phyloP scores from a whole-genome alignment of 2,797 vertebrate genomes.

The Alosa sapidissima region DNA sequence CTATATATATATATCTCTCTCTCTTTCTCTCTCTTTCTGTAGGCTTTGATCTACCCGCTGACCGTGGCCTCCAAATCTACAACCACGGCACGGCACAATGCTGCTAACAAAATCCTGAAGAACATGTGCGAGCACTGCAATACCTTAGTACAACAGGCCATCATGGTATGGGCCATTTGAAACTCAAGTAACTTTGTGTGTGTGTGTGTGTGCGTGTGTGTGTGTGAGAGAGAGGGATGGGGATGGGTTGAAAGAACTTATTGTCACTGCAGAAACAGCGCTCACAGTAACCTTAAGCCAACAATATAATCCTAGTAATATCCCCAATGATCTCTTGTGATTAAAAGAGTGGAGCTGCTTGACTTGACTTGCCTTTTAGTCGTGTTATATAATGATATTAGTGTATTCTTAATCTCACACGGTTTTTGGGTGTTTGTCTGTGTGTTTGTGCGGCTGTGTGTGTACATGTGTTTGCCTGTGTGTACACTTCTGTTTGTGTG shows the following conservation, averaged over 20 bases:
- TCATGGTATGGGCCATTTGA: slow-evolving; percentile 83
- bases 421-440: background rate
- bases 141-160: slow-evolving; percentile 95
- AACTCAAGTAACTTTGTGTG: background rate
- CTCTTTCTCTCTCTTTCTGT: slow-evolving; percentile 40
- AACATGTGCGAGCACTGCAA: slow-evolving; percentile 99
- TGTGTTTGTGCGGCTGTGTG: background rate
- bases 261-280: background rate
- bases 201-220: slow-evolving; percentile 10
- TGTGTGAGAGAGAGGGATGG: background rate
- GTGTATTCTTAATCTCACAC: background rate
- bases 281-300: background rate
- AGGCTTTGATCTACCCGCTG: slow-evolving; percentile 98
- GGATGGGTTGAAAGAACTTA: background rate
- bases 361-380: background rate
- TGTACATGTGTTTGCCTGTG: slow-evolving; percentile 8
- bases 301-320: background rate
- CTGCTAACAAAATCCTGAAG: slow-evolving; percentile 98
- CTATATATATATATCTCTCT: background rate
- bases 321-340: background rate
- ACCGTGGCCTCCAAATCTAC: slow-evolving; percentile 98
- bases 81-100: slow-evolving; percentile 95
- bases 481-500: background rate
- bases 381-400: background rate
- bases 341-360: background rate